Conservation (phyloP, 1,140 invertebrate genomes). For the Xylocopa sonorina region DNA sequence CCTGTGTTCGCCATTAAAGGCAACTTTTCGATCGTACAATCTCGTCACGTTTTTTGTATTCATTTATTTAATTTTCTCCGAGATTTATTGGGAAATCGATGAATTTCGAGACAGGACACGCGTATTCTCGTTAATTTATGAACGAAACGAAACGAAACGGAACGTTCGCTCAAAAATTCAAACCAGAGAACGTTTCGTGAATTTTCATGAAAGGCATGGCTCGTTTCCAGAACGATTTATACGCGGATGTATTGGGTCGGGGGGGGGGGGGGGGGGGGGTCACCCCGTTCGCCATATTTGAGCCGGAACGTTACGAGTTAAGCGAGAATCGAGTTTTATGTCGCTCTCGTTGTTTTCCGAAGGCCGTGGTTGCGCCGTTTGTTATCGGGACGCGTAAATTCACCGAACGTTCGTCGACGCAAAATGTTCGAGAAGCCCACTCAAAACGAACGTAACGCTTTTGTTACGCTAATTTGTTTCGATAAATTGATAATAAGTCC, state of each 20-base stretch:
- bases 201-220: conserved; percentile 4
- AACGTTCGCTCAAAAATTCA: conserved; percentile 6
- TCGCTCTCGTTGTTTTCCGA: conserved; percentile 21
- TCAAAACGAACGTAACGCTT: background rate
- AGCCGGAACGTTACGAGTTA: conserved; percentile 2
- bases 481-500: conserved; percentile 40
- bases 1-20: no score
- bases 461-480: conserved; percentile 25
- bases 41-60: background rate
- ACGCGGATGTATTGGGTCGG: background rate
- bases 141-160: background rate
- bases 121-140: background rate
- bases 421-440: background rate
- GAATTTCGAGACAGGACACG: background rate
- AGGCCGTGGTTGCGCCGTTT: background rate
- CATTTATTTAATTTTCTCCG: background rate
- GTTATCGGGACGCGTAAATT: conserved; percentile 14
- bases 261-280: background rate
- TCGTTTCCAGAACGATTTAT: conserved; percentile 13
- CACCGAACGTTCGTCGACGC: background rate
- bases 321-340: conserved; percentile 14
- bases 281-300: background rate
- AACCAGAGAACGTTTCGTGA: background rate
- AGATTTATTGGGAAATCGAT: background rate
- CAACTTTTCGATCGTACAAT: background rate